phyloP scores from a whole-genome alignment of 2,888 invertebrate species.

The Anorthoa munda region DNA sequence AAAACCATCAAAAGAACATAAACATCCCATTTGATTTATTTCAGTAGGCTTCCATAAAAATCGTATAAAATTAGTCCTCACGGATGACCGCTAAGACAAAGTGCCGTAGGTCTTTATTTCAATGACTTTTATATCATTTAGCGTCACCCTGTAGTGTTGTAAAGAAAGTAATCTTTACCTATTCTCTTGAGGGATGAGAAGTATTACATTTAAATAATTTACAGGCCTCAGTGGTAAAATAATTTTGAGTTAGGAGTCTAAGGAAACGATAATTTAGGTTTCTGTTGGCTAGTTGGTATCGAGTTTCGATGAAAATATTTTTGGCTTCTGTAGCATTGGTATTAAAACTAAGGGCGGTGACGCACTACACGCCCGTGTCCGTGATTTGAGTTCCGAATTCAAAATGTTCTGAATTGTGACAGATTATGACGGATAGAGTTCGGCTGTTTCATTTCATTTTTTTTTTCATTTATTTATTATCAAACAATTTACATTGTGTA shows the following conservation, averaged over 20 bases:
- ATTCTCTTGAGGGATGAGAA: not conserved
- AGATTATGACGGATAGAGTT: too few relatives aligned
- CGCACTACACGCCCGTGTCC: too few relatives aligned
- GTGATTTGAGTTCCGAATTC: too few relatives aligned
- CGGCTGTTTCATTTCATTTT: too few relatives aligned
- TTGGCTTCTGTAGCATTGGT: not conserved
- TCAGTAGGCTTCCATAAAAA: conserved; percentile 42
- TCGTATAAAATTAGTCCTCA: conserved; percentile 35
- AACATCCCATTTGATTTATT: conserved; percentile 51
- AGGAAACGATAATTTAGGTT: not conserved
- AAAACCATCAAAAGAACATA: conserved; percentile 27
- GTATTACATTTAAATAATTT: not conserved
- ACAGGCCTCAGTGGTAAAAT: not conserved
- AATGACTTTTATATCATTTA: conserved; percentile 54
- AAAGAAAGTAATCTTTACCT: not conserved
- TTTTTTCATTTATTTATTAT: too few relatives aligned
- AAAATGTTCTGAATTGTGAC: too few relatives aligned
- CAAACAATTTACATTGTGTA: too few relatives aligned
- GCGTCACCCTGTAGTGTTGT: not conserved
- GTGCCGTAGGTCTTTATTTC: conserved; percentile 54
- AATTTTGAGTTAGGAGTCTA: not conserved
- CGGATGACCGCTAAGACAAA: conserved; percentile 21
- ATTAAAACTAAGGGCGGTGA: too few relatives aligned
- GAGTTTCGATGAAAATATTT: not conserved
- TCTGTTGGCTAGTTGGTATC: not conserved